Evolutionary conservation across 2,113 vertebrate genomes (phyloP), one percentile per base, ranked within the genome.

Genomic region (Nothocercus nigrocapillus): DNA sequence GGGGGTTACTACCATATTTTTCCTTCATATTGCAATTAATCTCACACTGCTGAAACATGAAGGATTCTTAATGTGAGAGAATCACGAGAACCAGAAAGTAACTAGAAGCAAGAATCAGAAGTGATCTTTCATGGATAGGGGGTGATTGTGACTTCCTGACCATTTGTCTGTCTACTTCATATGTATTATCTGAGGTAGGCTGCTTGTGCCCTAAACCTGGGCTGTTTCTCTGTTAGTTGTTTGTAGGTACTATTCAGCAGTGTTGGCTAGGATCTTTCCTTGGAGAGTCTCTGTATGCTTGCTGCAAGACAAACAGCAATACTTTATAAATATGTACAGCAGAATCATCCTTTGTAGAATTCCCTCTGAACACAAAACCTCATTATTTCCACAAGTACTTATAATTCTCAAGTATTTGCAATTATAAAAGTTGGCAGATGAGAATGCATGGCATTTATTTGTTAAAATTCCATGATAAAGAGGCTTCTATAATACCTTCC

Each of bases 331-430:
- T 28, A 67, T 38, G 51, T 53, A 69, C 22, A 78, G 56, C 64
- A 88, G 80, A 91, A 78, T 75, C 74, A 82, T 69, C 67, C 47
- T 25, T 58, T 90, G 61, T 64, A 58, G 28, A 90, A 77, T 54
- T 96, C 88, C 51, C 42, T 68, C 28, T 27, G 51, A 88, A 53
- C 30, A 90, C 32, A 94, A 88, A 81, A 42, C 14, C 18, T 91
- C 64, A 51, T 83, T 95, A 86, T 90, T 78, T 85, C 91, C 61
- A 83, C 51, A 88, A 61, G 78, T 73, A 85, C 68, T 95, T 82
- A 34, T 56, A 81, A 76, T 69, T 91, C 44, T 82, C 63, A 87
- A 85, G 27, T 83, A 88, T 82, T 90, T 72, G 67, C 56, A 62
- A 75, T 92, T 86, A 73, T 90, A 62, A 64, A 51, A 82, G 13